These are phyloP conservation scores for Ormyrus labotus DNA, from an alignment of 2,888 invertebrate species.

Conservation along the genomic window DNA sequence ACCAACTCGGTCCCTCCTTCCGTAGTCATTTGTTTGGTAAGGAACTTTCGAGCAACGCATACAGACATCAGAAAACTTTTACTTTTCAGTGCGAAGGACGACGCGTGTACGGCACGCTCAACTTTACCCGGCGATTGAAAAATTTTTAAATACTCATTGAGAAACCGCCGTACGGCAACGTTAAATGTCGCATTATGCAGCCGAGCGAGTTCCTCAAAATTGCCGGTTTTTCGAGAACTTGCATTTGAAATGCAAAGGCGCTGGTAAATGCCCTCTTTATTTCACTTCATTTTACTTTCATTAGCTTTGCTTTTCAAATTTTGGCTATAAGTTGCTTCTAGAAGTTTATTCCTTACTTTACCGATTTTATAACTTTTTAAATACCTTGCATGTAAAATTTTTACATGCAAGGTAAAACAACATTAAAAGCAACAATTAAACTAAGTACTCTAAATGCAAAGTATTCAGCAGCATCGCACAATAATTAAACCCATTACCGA, in stretches of 20 bases:
- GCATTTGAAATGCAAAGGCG: neutral
- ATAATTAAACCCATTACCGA: too few relatives aligned
- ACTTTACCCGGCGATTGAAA: constrained; percentile 5
- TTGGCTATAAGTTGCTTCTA: too few relatives aligned
- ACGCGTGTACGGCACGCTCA: neutral
- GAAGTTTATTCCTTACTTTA: too few relatives aligned
- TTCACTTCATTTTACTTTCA: neutral
- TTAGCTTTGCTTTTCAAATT: neutral
- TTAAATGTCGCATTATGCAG: neutral
- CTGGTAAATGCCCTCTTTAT: too few relatives aligned
- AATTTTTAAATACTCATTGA: neutral
- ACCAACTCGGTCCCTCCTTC: too few relatives aligned
- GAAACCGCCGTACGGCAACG: neutral
- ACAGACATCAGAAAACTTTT: constrained; percentile 16
- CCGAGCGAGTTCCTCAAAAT: too few relatives aligned
- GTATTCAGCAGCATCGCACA: too few relatives aligned
- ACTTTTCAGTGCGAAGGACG: constrained; percentile 10
- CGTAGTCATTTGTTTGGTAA: constrained; percentile 2
- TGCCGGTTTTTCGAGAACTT: neutral
- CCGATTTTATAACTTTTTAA: too few relatives aligned
- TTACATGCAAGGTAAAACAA: too few relatives aligned
- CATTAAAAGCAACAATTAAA: too few relatives aligned
- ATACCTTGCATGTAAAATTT: too few relatives aligned
- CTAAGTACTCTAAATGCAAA: too few relatives aligned
- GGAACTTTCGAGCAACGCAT: neutral